phyloP scores from a whole-genome alignment of 2,888 invertebrate species.

The Diogma glabrata region DNA sequence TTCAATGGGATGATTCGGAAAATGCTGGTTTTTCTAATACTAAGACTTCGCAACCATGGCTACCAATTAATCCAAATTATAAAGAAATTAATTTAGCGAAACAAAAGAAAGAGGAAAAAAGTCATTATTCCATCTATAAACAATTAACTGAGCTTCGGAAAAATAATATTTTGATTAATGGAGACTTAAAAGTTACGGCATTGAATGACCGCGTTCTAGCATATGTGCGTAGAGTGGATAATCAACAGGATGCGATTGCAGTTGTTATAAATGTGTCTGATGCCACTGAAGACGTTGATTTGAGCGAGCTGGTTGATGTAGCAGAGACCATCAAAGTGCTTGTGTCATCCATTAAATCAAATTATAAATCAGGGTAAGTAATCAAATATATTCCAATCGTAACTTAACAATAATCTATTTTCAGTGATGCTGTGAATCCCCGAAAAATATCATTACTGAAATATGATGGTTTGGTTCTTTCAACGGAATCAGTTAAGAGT shows the following conservation, averaged over 20 bases:
- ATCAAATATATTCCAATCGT: too few species aligned
- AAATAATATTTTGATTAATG: constrained; percentile 35
- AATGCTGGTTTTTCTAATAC: constrained; percentile 42
- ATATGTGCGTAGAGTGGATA: constrained; percentile 27
- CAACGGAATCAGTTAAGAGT: too few species aligned
- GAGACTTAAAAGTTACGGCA: constrained; percentile 40
- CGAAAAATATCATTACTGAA: too few species aligned
- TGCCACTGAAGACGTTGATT: background rate
- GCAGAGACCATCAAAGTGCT: too few species aligned
- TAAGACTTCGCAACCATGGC: constrained; percentile 28
- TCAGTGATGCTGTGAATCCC: too few species aligned
- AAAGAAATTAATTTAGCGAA: constrained; percentile 42
- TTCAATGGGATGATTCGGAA: constrained; percentile 42
- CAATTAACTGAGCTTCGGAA: constrained; percentile 35
- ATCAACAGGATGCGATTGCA: too few species aligned
- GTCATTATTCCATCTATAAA: constrained; percentile 44
- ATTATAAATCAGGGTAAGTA: too few species aligned
- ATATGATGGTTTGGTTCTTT: too few species aligned
- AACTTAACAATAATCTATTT: too few species aligned
- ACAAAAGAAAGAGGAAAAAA: constrained; percentile 33
- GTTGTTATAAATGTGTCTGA: background rate
- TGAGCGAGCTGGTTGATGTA: too few species aligned
- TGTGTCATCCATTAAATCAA: too few species aligned
- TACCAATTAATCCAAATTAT: constrained; percentile 43
- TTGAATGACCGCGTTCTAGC: constrained; percentile 41